Conservation (phyloP, 2,797 vertebrate species). For the Gallinago solitaria region DNA sequence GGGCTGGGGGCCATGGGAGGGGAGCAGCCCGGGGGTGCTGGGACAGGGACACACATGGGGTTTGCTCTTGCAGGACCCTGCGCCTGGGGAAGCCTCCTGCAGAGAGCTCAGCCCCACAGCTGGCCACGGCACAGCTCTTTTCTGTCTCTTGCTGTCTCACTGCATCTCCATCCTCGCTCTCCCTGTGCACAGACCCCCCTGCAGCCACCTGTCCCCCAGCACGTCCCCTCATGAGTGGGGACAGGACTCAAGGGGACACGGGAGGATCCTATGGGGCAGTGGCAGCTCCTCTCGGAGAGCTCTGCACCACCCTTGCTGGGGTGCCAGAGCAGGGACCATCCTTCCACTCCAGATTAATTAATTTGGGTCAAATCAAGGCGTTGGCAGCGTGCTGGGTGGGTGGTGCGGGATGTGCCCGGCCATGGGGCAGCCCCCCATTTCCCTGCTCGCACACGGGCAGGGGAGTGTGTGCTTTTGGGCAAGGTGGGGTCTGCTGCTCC, state of each 20-base stretch:
- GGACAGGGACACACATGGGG: fast-evolving
- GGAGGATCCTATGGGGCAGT: fast-evolving
- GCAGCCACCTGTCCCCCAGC: not conserved
- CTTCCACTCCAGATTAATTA: not conserved
- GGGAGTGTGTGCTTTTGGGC: not conserved
- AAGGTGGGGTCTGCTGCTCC: not conserved
- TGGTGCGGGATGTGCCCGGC: fast-evolving
- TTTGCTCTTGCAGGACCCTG: not conserved
- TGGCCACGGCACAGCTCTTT: not conserved
- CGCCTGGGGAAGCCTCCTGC: fast-evolving
- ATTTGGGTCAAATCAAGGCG: fast-evolving
- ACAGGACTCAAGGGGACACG: not conserved
- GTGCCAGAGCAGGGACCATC: not conserved
- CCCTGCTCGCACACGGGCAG: not conserved
- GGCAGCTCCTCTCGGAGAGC: not conserved
- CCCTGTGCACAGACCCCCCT: not conserved
- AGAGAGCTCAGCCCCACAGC: fast-evolving
- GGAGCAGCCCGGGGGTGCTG: not conserved
- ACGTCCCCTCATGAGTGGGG: not conserved
- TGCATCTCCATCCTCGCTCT: fast-evolving
- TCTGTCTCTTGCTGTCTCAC: not conserved
- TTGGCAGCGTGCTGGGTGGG: fast-evolving
- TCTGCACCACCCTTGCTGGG: not conserved
- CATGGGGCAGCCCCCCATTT: not conserved
- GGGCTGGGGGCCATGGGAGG: not conserved